phyloP scores from a whole-genome alignment of 2,888 invertebrate genomes.

The Drosophila lutescens region DNA sequence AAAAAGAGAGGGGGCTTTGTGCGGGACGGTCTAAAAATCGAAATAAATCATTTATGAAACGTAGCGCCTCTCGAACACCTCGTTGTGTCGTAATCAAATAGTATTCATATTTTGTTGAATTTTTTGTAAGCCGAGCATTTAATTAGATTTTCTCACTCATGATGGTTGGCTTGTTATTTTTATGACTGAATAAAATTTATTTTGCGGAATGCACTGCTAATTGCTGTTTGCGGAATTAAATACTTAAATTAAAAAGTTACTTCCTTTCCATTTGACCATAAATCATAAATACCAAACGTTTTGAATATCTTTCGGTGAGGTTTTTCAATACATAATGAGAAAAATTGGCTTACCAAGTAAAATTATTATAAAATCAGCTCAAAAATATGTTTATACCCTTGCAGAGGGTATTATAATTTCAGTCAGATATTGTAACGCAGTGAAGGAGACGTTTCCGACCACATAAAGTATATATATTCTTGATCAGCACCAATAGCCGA shows the following conservation, averaged over 20 bases:
- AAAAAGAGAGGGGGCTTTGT: not conserved
- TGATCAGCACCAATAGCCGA: too few relatives aligned
- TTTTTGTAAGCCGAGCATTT: constrained; percentile 5
- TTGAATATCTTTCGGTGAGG: not conserved
- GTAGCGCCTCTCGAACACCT: constrained; percentile 10
- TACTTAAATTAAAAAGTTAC: constrained; percentile 4
- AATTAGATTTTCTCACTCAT: constrained; percentile 33
- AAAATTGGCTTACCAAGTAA: not conserved
- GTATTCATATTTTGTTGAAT: constrained; percentile 13
- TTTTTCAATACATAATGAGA: too few relatives aligned
- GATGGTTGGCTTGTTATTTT: constrained; percentile 11
- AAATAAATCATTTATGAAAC: constrained; percentile 20
- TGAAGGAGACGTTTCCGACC: too few relatives aligned
- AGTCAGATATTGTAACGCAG: too few relatives aligned
- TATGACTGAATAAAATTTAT: not conserved
- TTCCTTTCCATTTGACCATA: not conserved
- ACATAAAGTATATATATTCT: too few relatives aligned
- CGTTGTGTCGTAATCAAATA: constrained; percentile 20
- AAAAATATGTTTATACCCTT: too few relatives aligned
- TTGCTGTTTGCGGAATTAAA: not conserved
- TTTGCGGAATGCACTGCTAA: constrained; percentile 5
- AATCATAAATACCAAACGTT: not conserved
- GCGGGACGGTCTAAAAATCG: not conserved
- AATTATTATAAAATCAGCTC: too few relatives aligned
- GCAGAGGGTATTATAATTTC: too few relatives aligned